Evolutionary conservation across 2,888 invertebrate species (phyloP).

Genomic region (Standfussiana lucernea): DNA sequence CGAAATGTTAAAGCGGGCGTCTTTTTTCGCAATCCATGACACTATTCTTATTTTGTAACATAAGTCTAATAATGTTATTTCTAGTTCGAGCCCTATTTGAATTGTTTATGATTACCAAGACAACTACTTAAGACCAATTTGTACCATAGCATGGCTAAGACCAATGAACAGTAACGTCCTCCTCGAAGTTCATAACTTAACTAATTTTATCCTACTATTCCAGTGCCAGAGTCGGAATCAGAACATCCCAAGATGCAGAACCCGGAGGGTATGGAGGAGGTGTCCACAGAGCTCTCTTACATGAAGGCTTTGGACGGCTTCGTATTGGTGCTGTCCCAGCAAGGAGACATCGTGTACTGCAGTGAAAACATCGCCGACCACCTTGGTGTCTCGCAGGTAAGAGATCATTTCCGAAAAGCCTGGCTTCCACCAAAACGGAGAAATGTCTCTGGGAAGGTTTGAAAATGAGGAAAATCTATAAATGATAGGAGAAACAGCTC

Average conservation of each 20-base stretch:
- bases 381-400: conserved; percentile 97
- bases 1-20: background rate
- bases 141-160: background rate
- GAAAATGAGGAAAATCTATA: too few relatives aligned
- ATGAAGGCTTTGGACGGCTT: conserved; percentile 97
- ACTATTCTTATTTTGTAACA: background rate
- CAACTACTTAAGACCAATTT: background rate
- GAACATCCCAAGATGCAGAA: conserved; percentile 80
- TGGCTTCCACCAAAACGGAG: background rate
- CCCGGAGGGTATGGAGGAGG: conserved; percentile 84
- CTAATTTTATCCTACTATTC: conserved; percentile 63
- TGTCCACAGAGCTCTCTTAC: conserved; percentile 91
- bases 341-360: conserved; percentile 97
- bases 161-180: background rate
- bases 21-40: background rate
- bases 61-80: background rate
- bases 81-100: background rate
- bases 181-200: background rate
- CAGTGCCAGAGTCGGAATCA: conserved; percentile 81
- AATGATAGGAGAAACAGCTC: too few relatives aligned
- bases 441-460: too few relatives aligned
- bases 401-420: background rate
- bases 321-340: conserved; percentile 95
- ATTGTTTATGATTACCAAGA: background rate
- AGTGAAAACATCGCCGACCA: conserved; percentile 97